Evolutionary conservation across 1,140 invertebrate genomes (phyloP).

Genomic region (Psilanteris sp.): DNA sequence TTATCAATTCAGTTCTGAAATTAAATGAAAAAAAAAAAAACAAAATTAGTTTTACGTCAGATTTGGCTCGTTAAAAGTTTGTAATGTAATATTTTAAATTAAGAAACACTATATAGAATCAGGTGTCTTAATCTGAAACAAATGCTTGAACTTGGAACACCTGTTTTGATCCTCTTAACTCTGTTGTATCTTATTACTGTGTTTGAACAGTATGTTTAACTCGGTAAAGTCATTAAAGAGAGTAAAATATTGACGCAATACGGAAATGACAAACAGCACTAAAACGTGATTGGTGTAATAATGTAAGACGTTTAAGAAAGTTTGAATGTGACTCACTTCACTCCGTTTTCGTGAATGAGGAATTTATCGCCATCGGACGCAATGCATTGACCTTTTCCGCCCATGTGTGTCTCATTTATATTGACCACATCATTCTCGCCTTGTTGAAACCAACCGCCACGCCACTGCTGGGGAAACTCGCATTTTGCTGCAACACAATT

Average conservation of each 20-base stretch:
- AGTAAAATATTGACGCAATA: conserved; percentile 26
- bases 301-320: conserved; percentile 12
- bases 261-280: conserved; percentile 25
- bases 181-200: conserved; percentile 39
- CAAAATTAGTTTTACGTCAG: too few species aligned
- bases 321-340: conserved; percentile 81
- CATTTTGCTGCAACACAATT: conserved; percentile 78
- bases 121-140: conserved; percentile 41
- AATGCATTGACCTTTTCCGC: conserved; percentile 87
- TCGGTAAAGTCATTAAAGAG: conserved; percentile 38
- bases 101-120: conserved; percentile 16
- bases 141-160: conserved; percentile 39
- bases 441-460: conserved; percentile 89
- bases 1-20: too few species aligned
- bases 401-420: conserved; percentile 86
- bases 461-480: conserved; percentile 86
- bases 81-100: conserved; percentile 8
- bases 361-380: conserved; percentile 87
- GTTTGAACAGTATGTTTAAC: conserved; percentile 41
- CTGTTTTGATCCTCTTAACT: conserved; percentile 55
- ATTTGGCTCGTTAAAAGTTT: too few species aligned
- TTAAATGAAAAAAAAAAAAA: too few species aligned
- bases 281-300: conserved; percentile 41
- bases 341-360: conserved; percentile 83
- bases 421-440: conserved; percentile 84